Percentiles rank a stretch among this genome's conserved stretches.
Conservation (phyloP, 2,888 invertebrate genomes). For the Beris morrisii region DNA sequence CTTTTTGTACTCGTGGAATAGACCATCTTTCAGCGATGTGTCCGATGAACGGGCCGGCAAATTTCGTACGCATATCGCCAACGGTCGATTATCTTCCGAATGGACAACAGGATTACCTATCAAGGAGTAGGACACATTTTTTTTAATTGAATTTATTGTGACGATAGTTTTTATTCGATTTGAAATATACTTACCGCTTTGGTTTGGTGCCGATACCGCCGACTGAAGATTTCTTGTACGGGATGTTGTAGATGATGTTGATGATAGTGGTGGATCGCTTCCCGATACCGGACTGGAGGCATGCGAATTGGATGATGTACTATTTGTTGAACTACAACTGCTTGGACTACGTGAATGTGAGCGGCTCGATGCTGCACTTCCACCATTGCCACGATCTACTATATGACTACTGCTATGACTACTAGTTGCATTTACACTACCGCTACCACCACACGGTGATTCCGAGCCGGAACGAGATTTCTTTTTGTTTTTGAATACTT, state of each 20-base stretch:
- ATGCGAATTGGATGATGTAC: constrained; percentile 55
- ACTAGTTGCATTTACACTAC: constrained; percentile 49
- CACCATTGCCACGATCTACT: constrained; percentile 48
- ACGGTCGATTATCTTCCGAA: constrained; percentile 66
- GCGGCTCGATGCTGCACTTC: constrained; percentile 60
- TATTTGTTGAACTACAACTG: constrained; percentile 57
- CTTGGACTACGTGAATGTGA: constrained; percentile 60
- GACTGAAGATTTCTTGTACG: constrained; percentile 58
- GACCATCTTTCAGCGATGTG: constrained; percentile 93
- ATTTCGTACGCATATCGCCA: constrained; percentile 90
- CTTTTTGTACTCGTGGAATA: constrained; percentile 98
- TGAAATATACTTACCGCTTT: constrained; percentile 35
- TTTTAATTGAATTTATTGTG: too few species aligned
- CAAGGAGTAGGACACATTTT: constrained; percentile 30
- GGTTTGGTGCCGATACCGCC: constrained; percentile 55
- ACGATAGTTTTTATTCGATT: neutral
- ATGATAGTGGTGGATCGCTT: constrained; percentile 46
- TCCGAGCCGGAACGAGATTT: constrained; percentile 59
- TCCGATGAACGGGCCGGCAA: constrained; percentile 87
- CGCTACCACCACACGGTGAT: constrained; percentile 56
- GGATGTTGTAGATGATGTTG: constrained; percentile 43
- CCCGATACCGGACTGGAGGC: constrained; percentile 55
- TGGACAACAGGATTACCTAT: constrained; percentile 55
- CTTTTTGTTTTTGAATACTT: constrained; percentile 50
- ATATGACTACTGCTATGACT: constrained; percentile 43